Evolutionary conservation across 37 sponge, comb jelly and placozoan species (phyloP).

Genomic region (Crambe crambe): DNA sequence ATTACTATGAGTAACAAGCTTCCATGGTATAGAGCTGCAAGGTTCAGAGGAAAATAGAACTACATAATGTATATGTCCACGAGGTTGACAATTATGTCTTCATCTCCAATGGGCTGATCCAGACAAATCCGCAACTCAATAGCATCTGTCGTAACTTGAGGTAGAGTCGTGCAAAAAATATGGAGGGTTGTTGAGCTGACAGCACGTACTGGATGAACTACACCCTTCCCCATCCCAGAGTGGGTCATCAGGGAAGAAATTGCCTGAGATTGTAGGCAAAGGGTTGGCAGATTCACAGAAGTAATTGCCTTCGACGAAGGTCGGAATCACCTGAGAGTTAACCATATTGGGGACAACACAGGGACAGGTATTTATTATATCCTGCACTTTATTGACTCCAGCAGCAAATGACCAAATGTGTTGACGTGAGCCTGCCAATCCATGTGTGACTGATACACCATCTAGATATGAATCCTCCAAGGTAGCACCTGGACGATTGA

Average conservation of each 20-base stretch:
- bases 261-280: neutral
- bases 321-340: neutral
- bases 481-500: too few relatives aligned
- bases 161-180: constrained; percentile 30
- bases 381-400: neutral
- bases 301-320: constrained; percentile 12
- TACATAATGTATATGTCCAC: neutral
- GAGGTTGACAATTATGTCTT: neutral
- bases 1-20: too few relatives aligned
- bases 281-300: constrained; percentile 30
- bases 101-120: neutral
- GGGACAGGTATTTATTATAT: constrained; percentile 3
- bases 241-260: constrained; percentile 26
- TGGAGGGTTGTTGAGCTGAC: constrained; percentile 25
- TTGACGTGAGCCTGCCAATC: constrained; percentile 21
- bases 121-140: constrained; percentile 45
- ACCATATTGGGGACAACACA: neutral
- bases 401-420: constrained; percentile 55
- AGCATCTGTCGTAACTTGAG: constrained; percentile 12
- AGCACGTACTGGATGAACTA: constrained; percentile 34
- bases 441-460: constrained; percentile 43
- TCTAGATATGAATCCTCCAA: constrained; percentile 24
- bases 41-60: too few relatives aligned
- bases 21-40: too few relatives aligned
- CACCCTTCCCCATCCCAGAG: constrained; percentile 56